A percentile compares a stretch with the other conserved stretches of the same genome.
phyloP scores from a whole-genome alignment of 2,113 vertebrate genomes.

The Dasypus novemcinctus region DNA sequence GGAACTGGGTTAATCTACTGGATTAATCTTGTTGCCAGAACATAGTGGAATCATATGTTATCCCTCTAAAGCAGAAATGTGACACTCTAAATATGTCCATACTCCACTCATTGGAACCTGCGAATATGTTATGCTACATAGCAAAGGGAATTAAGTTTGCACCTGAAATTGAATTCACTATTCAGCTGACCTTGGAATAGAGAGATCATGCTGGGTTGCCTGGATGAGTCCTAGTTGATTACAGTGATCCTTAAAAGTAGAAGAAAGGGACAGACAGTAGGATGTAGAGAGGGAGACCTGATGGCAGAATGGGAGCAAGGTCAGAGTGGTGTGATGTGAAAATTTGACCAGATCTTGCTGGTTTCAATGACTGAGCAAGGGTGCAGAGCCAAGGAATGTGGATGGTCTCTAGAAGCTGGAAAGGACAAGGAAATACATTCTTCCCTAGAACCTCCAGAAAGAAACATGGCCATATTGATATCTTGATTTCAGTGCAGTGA shows the following conservation, averaged over 20 bases:
- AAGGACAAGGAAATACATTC: too few species aligned
- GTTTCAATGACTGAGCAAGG: neutral
- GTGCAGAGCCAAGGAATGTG: neutral
- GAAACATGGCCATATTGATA: neutral
- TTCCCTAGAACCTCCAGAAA: too few species aligned
- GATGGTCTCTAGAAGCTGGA: too few species aligned
- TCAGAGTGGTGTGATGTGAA: neutral
- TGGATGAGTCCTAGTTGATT: neutral
- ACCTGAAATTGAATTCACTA: neutral
- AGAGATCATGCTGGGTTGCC: neutral
- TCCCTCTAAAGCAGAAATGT: neutral
- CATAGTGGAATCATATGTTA: neutral
- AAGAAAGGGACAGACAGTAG: neutral
- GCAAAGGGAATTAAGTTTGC: neutral
- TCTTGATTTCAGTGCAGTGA: neutral
- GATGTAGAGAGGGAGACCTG: neutral
- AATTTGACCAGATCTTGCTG: neutral
- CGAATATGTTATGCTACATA: neutral
- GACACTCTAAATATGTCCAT: neutral
- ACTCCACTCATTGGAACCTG: neutral
- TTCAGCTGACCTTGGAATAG: neutral
- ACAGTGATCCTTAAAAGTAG: neutral
- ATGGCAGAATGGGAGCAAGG: neutral
- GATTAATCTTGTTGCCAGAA: rapidly evolving
- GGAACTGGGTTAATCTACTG: too few species aligned